Base-by-base conservation (phyloP, 2,797 vertebrate genomes). In the Anguilla marmorata region DNA sequence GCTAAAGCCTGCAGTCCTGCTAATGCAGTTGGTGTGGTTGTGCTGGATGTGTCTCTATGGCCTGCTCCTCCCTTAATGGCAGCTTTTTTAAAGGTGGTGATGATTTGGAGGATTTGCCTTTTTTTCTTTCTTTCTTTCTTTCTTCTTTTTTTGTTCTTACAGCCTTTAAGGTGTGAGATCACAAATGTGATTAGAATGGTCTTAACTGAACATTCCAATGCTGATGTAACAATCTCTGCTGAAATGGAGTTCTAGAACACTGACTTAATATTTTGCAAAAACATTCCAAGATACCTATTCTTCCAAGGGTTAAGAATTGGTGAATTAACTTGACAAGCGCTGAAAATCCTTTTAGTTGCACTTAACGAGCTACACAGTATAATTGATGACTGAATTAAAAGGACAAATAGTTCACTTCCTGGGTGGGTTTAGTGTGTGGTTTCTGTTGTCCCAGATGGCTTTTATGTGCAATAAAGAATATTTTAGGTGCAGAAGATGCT, bases 1-100 rank as follows among this genome's bases (percentile, higher is more conserved):
- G 84, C 76, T 80, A 80, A 48, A 45, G 41, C 76, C 76, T 80
- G 76, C 41, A 24, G 19, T 48, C 74, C 14, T 41, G 74, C 30
- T 19, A 21, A 4, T 79, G 30, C 82, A 30, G 16, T 60, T 56
- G 85, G 48, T 88, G 7, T 85, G 58, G 66, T 37, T 58, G 74
- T 86, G 54, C n/a, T 84, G 45, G 11, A n/a, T 69, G 12, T 72
- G 33, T 12, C 16, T 16, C 60, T 72, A 88, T 88, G 66, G 82
- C 33, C 60, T 86, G 33, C 80, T 69, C 21, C n/a, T 54, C 86
- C 48, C 30, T 69, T 74, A 79, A 27, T 82, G 86, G 19, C 54
- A 52, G 27, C 86, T 87, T 69, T 9, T 84, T 21, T 84, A 87
- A 54, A 69, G 60, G 48, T 52, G 58, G 48, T 58, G 58, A 9